Conservation (phyloP, 2,113 vertebrate species). For the Trochalopteron elliotii region DNA sequence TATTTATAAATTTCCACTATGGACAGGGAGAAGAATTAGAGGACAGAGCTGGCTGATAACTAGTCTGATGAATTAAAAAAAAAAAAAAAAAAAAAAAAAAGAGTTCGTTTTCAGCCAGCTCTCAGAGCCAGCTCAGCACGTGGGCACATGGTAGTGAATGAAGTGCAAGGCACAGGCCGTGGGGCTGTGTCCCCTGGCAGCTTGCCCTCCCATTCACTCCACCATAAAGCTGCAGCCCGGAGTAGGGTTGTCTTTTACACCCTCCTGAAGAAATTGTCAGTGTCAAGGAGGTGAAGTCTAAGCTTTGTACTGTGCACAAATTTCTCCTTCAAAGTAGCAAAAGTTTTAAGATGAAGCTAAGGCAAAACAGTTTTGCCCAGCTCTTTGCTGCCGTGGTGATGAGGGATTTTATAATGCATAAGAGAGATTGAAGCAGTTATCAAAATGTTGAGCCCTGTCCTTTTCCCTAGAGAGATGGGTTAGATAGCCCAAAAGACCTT, state of each 20-base stretch:
- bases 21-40: neutral
- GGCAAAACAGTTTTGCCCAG: neutral
- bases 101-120: neutral
- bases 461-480: neutral
- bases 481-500: neutral
- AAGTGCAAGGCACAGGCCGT: neutral
- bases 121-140: neutral
- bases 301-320: neutral
- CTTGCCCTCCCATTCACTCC: neutral
- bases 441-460: neutral
- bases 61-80: neutral
- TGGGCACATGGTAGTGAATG: neutral
- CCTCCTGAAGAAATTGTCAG: neutral
- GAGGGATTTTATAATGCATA: neutral
- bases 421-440: neutral
- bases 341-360: neutral
- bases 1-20: neutral
- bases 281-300: neutral
- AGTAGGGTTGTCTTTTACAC: neutral
- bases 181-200: neutral
- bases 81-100: neutral
- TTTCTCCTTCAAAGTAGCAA: neutral
- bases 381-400: neutral
- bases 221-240: neutral
- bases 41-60: neutral